These are phyloP conservation scores for Ceuthmochares aereus DNA, from an alignment of 2,113 vertebrate genomes.

Conservation along the genomic window DNA sequence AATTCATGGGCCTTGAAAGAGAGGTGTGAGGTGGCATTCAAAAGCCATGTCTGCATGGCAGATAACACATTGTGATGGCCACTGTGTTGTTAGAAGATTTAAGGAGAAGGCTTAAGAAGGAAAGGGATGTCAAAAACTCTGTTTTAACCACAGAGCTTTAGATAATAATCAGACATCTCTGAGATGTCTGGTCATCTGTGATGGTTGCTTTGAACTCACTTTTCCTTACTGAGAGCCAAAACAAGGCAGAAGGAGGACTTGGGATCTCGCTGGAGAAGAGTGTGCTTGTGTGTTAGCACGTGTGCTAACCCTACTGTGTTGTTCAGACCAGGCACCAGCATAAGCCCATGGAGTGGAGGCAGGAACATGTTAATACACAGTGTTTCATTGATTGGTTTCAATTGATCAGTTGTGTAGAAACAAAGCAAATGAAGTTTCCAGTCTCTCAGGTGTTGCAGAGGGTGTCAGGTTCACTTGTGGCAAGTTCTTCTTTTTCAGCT, in stretches of 20 bases:
- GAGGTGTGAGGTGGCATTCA: background rate
- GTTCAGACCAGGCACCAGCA: background rate
- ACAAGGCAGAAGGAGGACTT: background rate
- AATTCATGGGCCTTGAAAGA: background rate
- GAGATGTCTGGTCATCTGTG: fast-evolving
- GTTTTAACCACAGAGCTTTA: background rate
- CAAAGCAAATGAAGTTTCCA: fast-evolving
- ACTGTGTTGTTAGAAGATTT: background rate
- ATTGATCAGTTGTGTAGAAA: conserved; percentile 24
- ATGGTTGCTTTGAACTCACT: background rate
- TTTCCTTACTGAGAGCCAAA: background rate
- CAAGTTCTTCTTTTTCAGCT: background rate
- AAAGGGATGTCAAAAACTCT: background rate
- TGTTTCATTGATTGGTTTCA: background rate
- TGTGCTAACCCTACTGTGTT: background rate
- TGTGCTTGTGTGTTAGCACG: fast-evolving
- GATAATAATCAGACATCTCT: background rate
- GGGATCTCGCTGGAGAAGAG: background rate
- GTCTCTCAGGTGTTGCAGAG: background rate
- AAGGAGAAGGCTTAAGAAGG: background rate
- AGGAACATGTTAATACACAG: background rate
- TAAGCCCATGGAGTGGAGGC: fast-evolving
- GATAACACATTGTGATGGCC: fast-evolving
- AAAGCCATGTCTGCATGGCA: background rate
- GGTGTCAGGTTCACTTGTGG: background rate